Base-by-base conservation (phyloP, 2,888 invertebrate species). In the Drosophila stalkeri region DNA sequence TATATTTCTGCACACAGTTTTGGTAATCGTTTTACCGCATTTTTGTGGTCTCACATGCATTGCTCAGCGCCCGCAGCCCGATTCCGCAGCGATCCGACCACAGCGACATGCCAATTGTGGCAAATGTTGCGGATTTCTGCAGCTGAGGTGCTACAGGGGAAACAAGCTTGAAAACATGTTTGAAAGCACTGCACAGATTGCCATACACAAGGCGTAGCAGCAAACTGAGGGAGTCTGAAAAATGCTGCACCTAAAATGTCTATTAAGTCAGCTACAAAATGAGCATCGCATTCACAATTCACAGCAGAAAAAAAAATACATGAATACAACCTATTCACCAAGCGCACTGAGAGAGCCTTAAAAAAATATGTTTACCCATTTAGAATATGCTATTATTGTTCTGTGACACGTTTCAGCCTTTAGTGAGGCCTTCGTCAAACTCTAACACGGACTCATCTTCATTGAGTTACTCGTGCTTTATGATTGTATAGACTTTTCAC, bases 31-130 rank as follows among this genome's bases (percentile, higher is more conserved):
- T 86, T 68, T 56, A 73, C 84, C 84, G 76, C 84, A 70, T 81
- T 84, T 89, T 83, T 81, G 84, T 67, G 89, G 84, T 67, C 63
- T 71, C 77, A 74, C 62, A 77, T 81, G 77, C 77, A 73, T 65
- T 86, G 67, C 82, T 70, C 72, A 55, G 56, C 27, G 71, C 71
- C 71, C 63, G 60, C 69, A 52, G 61, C 66, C 37, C 41, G 16
- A 46, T 64, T 57, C 60, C 63, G 41, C 71, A 67, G 49, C 65
- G 37, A 66, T 56, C 62, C 64, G 46, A 69, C 82, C 80, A 47
- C 86, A 72, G 59, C 84, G 60, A 81, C 89, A 89, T 88, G 83
- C 83, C 89, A 88, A 84, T 84, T 89, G 83, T 70, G 83, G 89
- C 84, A 78, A 88, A 75, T 86, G 75, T 66, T 74, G 73, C 37